A percentile compares a stretch with the other conserved stretches of the same genome.
Conservation (phyloP, 2,797 vertebrate genomes). For the Steatocranus sp. region DNA sequence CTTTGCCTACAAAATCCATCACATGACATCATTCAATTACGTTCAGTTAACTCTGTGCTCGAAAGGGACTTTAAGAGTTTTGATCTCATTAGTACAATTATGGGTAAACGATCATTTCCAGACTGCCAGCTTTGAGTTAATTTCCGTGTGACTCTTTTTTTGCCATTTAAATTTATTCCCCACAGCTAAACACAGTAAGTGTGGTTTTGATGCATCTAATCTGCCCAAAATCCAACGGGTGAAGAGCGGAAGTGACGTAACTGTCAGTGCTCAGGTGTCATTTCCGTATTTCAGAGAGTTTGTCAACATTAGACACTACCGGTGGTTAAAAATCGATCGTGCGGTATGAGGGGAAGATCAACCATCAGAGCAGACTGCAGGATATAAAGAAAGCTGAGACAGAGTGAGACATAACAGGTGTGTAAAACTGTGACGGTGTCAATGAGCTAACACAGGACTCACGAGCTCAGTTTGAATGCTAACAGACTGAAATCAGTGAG, state of each 20-base stretch:
- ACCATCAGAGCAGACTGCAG: accelerated
- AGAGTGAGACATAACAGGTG: neutral
- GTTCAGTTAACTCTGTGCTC: accelerated
- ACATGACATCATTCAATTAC: accelerated
- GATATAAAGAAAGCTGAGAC: neutral
- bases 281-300: neutral
- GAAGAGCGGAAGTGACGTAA: accelerated
- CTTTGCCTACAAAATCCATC: neutral
- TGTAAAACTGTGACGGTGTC: neutral
- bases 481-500: neutral
- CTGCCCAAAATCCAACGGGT: neutral
- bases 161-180: accelerated
- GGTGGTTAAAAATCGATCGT: accelerated
- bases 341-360: neutral
- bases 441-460: accelerated
- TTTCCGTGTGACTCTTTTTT: accelerated
- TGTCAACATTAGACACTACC: neutral
- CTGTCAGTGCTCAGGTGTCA: neutral
- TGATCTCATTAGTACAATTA: neutral
- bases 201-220: neutral
- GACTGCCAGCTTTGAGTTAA: neutral
- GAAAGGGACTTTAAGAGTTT: neutral
- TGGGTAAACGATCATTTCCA: neutral
- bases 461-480: neutral
- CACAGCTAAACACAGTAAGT: neutral